Evolutionary conservation across 2,113 vertebrate genomes (phyloP).

Genomic region (Erpornis zantholeuca): DNA sequence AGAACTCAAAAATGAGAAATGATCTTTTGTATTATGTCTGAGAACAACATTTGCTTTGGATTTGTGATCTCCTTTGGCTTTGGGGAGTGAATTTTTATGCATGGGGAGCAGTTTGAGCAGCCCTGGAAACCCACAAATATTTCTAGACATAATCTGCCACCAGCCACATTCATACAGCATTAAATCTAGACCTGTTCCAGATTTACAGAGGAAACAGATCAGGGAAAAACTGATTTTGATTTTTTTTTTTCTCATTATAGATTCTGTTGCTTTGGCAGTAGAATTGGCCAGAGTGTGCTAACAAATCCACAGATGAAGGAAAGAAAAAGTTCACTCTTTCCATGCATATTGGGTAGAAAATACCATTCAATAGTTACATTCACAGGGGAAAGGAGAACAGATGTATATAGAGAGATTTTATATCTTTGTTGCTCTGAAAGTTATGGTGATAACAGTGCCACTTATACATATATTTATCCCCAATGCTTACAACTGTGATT

Average conservation of each 20-base stretch:
- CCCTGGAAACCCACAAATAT: background rate
- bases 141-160: constrained; percentile 9
- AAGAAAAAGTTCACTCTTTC: background rate
- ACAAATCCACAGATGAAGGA: background rate
- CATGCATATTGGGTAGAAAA: background rate
- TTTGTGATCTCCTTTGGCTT: background rate
- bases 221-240: background rate
- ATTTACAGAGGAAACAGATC: background rate
- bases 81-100: background rate
- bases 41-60: background rate
- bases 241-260: background rate
- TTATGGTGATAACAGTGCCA: background rate
- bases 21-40: background rate
- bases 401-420: constrained; percentile 27
- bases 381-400: background rate
- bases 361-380: background rate
- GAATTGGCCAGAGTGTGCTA: background rate
- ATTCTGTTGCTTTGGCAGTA: background rate
- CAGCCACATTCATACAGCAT: background rate
- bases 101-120: background rate
- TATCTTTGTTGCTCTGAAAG: constrained; percentile 9
- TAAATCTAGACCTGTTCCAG: constrained; percentile 12
- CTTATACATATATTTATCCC: background rate
- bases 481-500: background rate
- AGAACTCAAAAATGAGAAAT: background rate